Conservation (phyloP, 1,140 invertebrate genomes). For the Parasteatoda tepidariorum region DNA sequence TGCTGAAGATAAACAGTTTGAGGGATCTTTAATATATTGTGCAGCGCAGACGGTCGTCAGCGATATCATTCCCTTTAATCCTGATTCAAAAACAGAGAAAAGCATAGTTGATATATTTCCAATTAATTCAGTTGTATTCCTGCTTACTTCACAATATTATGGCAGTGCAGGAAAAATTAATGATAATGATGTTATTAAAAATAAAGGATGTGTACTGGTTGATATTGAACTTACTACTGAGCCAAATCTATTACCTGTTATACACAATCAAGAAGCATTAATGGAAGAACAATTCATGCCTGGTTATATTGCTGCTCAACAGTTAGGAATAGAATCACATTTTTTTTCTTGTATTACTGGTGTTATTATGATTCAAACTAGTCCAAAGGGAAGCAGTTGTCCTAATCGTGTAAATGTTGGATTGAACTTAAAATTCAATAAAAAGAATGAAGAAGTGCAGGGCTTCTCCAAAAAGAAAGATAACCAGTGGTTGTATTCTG, state of each 20-base stretch:
- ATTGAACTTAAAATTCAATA: conserved; percentile 91
- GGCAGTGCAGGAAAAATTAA: conserved; percentile 78
- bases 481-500: conserved; percentile 82
- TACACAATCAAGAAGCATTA: conserved; percentile 48
- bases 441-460: conserved; percentile 78
- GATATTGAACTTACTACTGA: conserved; percentile 21
- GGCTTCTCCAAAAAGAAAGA: conserved; percentile 83
- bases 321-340: conserved; percentile 76
- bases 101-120: conserved; percentile 81
- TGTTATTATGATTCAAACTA: conserved; percentile 75
- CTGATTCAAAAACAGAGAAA: conserved; percentile 67
- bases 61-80: conserved; percentile 73
- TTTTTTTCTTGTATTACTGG: conserved; percentile 88
- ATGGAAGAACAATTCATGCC: conserved; percentile 56
- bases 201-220: conserved; percentile 12
- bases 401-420: conserved; percentile 84
- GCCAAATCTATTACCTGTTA: conserved; percentile 43
- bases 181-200: conserved; percentile 21
- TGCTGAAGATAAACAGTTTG: conserved; percentile 79
- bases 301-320: conserved; percentile 69
- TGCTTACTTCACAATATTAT: conserved; percentile 83
- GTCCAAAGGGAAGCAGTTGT: conserved; percentile 59
- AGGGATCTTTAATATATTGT: conserved; percentile 72
- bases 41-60: conserved; percentile 78
- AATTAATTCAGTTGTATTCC: conserved; percentile 77